A percentile compares a stretch with the other conserved stretches of the same genome.
Evolutionary conservation across 2,888 invertebrate genomes (phyloP).

Genomic region (Aspidiotus rigidus): DNA sequence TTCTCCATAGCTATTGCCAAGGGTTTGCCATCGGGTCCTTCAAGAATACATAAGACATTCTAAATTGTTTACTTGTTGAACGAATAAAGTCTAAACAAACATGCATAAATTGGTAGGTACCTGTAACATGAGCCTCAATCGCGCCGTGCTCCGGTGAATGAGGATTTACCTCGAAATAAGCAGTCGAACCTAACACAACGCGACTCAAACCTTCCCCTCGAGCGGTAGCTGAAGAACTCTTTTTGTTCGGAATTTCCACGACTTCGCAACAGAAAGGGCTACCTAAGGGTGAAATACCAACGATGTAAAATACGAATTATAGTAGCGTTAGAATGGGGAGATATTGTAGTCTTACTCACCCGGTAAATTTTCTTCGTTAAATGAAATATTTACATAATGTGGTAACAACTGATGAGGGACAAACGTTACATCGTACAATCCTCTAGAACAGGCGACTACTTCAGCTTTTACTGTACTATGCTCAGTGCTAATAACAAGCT

Average conservation of each 20-base stretch:
- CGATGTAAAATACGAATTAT: too few species aligned
- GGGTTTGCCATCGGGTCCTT: conserved; percentile 48
- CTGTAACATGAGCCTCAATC: conserved; percentile 46
- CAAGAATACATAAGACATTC: conserved; percentile 11
- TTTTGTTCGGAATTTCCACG: conserved; percentile 45
- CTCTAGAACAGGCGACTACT: conserved; percentile 80
- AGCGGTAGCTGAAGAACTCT: conserved; percentile 40
- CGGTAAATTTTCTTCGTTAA: conserved; percentile 83
- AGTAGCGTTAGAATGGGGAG: not conserved
- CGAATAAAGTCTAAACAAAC: conserved; percentile 18
- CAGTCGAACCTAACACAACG: conserved; percentile 45
- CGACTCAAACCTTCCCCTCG: conserved; percentile 40
- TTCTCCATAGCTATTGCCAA: conserved; percentile 53
- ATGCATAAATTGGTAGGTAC: conserved; percentile 40
- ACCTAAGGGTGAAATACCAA: conserved; percentile 45
- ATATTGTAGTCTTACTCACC: conserved; percentile 41
- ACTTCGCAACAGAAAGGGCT: conserved; percentile 80
- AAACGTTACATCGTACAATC: conserved; percentile 85
- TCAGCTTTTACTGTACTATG: conserved; percentile 83
- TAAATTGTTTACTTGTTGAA: conserved; percentile 17
- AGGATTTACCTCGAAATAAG: conserved; percentile 45
- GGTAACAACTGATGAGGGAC: conserved; percentile 80
- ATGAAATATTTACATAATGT: conserved; percentile 86
- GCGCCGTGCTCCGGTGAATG: conserved; percentile 41
- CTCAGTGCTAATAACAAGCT: conserved; percentile 80